Conservation (phyloP, 2,113 vertebrate genomes). For the Tragelaphus imberbis region DNA sequence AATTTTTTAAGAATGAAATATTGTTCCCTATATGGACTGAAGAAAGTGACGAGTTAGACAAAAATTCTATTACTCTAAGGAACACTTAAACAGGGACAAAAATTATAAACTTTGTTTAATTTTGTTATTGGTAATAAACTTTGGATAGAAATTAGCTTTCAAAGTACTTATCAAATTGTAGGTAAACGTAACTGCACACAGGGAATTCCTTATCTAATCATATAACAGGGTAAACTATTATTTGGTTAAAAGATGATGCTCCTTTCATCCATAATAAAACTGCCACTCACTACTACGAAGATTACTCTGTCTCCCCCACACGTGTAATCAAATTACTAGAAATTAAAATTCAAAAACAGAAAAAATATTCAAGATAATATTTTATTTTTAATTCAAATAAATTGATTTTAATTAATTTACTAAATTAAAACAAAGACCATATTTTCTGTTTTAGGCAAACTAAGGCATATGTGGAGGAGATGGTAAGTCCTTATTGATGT, state of each 20-base stretch:
- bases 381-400: neutral
- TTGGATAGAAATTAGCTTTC: neutral
- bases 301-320: neutral
- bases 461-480: neutral
- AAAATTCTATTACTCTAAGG: neutral
- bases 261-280: conserved; percentile 3
- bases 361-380: neutral
- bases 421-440: neutral
- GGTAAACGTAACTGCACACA: neutral
- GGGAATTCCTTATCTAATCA: neutral
- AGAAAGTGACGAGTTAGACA: neutral
- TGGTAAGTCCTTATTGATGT: neutral
- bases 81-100: neutral
- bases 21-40: neutral
- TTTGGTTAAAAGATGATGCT: neutral
- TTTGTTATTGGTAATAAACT: neutral
- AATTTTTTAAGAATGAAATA: neutral
- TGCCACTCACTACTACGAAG: neutral
- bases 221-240: neutral
- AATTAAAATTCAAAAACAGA: neutral
- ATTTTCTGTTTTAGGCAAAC: neutral
- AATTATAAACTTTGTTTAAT: neutral
- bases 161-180: conserved; percentile 1
- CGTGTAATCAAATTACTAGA: conserved; percentile 11
- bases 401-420: neutral